Conservation (phyloP, 1,140 invertebrate species). For the Ericerus pela region DNA sequence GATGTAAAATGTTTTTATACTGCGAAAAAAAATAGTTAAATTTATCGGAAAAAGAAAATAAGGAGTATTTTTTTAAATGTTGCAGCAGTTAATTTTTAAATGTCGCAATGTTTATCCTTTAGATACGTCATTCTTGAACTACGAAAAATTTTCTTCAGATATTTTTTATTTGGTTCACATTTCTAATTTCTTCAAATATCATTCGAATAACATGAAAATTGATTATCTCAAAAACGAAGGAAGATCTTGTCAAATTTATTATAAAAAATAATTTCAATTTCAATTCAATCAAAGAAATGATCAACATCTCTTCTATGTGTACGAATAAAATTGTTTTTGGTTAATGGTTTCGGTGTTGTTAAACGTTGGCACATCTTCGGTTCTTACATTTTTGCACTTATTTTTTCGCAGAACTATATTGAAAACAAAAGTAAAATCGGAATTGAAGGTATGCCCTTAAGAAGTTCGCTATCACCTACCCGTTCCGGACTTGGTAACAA, state of each 20-base stretch:
- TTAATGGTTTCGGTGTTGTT: not conserved
- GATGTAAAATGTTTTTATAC: not conserved
- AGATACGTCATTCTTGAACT: too few species aligned
- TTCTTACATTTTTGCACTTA: not conserved
- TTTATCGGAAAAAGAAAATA: too few species aligned
- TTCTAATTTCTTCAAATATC: not conserved
- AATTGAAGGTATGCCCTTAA: not conserved
- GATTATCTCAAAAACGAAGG: not conserved
- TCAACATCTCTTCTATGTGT: not conserved
- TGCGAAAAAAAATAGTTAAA: too few species aligned
- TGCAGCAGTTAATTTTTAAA: too few species aligned
- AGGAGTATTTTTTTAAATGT: too few species aligned
- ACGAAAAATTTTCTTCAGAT: not conserved
- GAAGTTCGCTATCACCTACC: not conserved
- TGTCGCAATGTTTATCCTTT: too few species aligned
- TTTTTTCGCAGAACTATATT: slow-evolving; percentile 1
- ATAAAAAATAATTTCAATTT: not conserved
- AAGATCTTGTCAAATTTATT: not conserved
- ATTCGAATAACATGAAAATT: not conserved
- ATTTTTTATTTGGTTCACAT: not conserved
- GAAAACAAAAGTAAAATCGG: not conserved
- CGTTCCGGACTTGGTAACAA: not conserved
- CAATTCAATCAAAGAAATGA: not conserved
- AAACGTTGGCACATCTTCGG: not conserved
- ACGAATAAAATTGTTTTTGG: not conserved